Base-by-base conservation (phyloP, 2,888 invertebrate species). In the Eupeodes latifasciatus region DNA sequence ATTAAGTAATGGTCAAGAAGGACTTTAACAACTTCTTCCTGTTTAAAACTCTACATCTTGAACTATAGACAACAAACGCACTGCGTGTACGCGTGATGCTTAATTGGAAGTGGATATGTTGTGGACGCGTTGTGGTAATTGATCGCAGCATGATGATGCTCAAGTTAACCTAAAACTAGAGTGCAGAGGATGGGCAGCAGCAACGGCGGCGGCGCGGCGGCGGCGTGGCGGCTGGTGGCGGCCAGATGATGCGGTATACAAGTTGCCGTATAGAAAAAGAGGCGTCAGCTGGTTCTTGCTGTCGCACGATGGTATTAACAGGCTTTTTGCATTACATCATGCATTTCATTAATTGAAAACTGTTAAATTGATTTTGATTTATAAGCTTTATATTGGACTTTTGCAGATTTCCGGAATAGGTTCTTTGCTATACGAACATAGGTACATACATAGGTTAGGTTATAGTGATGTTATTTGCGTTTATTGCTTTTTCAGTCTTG, bases 271-370 rank as follows among this genome's bases (percentile, higher is more conserved):
- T 40, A 19, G 5, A 40, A 40, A 47, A 47, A 67, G 51, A 72
- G 59, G 72, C 57, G 59, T 59, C 19, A 59, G 44, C 72, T 44
- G 10, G 72, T 57, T 44, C 10, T 44, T 55, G n/a, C 19, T 72
- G 72, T 72, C 72, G 72, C 72, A 49, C 5, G 47, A 47, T 44
- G 57, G 47, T 59, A 59, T 72, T 72, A 72, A 72, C 72, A 80
- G 76, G 71, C 76, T 44, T 66, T 59, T 49, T 59, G 62, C 78
- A 74, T 75, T 64, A 69, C 74, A 78, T 82, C 76, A 80, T 75
- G 77, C 88, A 69, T 78, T 88, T 88, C 85, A 85, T 85, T 88
- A 85, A 88, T 81, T 69, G 76, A 85, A 72, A 88, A 88, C 85
- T 72, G 66, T 85, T 85, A 77, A 78, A 85, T 53, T 81, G 85